Evolutionary conservation across 2,113 vertebrate species (phyloP).

Genomic region (Echinops telfairi): DNA sequence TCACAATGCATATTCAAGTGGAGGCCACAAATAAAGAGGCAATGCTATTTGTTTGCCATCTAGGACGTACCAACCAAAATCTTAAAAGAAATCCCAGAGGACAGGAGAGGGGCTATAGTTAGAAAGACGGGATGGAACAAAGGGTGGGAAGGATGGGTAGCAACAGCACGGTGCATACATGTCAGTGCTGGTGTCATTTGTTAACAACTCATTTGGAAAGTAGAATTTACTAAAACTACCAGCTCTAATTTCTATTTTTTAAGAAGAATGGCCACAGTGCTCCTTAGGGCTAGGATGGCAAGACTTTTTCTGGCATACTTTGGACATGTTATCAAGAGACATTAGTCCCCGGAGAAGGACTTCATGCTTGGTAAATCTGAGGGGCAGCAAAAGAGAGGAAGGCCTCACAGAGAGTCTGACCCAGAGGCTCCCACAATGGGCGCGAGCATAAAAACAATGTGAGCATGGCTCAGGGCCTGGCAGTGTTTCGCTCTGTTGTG

Average conservation of each 20-base stretch:
- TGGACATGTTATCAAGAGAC: too few species aligned
- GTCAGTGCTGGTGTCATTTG: conserved; percentile 22
- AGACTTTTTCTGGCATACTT: too few species aligned
- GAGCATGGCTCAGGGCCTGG: too few species aligned
- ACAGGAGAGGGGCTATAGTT: neutral
- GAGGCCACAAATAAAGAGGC: neutral
- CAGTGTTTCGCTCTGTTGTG: too few species aligned
- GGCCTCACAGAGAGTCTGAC: too few species aligned
- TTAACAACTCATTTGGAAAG: conserved; percentile 47
- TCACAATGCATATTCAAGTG: conserved; percentile 40
- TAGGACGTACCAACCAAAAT: conserved; percentile 64
- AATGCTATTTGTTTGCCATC: neutral
- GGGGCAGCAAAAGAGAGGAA: too few species aligned
- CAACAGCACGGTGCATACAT: conserved; percentile 27
- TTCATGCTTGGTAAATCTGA: too few species aligned
- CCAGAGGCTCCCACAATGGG: too few species aligned
- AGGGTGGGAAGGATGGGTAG: neutral
- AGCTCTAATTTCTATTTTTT: neutral
- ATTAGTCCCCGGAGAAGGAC: too few species aligned
- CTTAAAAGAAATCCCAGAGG: neutral
- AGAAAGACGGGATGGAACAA: neutral
- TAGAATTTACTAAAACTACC: conserved; percentile 9
- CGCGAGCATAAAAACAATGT: too few species aligned
- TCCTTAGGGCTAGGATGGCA: too few species aligned
- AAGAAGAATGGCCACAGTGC: too few species aligned